phyloP scores from a whole-genome alignment of 2,113 vertebrate species.

The Hippocampus mohnikei region DNA sequence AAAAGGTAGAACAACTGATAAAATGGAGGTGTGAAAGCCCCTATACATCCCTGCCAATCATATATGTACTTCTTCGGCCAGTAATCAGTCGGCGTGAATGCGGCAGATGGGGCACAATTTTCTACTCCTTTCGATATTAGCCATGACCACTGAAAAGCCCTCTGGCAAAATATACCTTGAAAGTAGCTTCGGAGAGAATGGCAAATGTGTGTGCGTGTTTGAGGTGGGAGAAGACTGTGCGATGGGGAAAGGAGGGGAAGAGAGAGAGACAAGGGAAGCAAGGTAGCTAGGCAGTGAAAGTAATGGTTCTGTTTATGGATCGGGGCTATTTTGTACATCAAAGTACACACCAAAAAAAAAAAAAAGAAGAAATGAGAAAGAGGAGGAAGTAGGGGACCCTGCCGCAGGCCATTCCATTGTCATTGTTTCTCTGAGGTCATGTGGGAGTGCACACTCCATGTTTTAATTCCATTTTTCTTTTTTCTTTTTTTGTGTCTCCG shows the following conservation, averaged over 20 bases:
- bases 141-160: conserved; percentile 41
- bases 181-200: conserved; percentile 43
- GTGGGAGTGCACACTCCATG: conserved; percentile 54
- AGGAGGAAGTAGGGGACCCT: conserved; percentile 44
- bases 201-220: conserved; percentile 15
- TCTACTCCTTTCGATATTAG: conserved; percentile 43
- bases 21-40: conserved; percentile 28
- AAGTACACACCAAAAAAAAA: conserved; percentile 58
- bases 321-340: conserved; percentile 72
- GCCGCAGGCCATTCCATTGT: conserved; percentile 69
- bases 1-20: conserved; percentile 31
- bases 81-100: conserved; percentile 21
- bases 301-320: conserved; percentile 71
- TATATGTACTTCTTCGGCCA: conserved; percentile 21
- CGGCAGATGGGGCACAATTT: conserved; percentile 34
- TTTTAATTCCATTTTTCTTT: conserved; percentile 60
- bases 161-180: conserved; percentile 50
- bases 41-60: conserved; percentile 48
- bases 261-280: conserved; percentile 35
- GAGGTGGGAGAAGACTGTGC: conserved; percentile 6
- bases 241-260: conserved; percentile 38
- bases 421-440: conserved; percentile 69
- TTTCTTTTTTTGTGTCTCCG: conserved; percentile 41
- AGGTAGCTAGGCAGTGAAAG: conserved; percentile 59
- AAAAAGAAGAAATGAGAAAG: conserved; percentile 35